Evolutionary conservation across 2,797 vertebrate species (phyloP).

Genomic region (Siniperca scherzeri): DNA sequence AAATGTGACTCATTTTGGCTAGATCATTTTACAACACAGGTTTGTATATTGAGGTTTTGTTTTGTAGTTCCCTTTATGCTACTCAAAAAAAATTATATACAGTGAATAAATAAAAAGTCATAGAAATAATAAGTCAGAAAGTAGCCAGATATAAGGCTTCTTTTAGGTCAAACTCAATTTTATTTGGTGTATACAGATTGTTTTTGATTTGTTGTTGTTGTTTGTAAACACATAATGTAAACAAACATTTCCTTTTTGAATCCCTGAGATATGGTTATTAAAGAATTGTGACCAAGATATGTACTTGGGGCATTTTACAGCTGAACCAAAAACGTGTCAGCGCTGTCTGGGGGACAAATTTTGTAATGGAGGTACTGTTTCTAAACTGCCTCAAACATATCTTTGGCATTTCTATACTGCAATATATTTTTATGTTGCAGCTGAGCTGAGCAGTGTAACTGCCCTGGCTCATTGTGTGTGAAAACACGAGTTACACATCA

Average conservation of each 20-base stretch:
- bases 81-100: too few species aligned
- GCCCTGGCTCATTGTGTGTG: background rate
- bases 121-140: too few species aligned
- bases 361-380: background rate
- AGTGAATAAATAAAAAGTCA: too few species aligned
- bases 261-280: background rate
- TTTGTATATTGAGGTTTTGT: too few species aligned
- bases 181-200: background rate
- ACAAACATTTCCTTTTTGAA: background rate
- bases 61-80: too few species aligned
- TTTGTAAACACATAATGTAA: background rate
- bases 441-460: background rate
- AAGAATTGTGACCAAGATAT: background rate
- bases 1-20: background rate
- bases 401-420: background rate
- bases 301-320: background rate
- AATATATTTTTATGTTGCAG: background rate
- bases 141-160: too few species aligned
- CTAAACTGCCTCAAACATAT: background rate
- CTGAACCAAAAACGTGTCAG: background rate
- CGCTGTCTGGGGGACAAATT: constrained; percentile 4
- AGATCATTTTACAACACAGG: too few species aligned
- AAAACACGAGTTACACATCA: background rate
- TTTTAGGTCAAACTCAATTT: background rate
- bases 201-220: background rate